Base-by-base conservation (phyloP, 1,140 invertebrate species). In the Drosophila biarmipes region DNA sequence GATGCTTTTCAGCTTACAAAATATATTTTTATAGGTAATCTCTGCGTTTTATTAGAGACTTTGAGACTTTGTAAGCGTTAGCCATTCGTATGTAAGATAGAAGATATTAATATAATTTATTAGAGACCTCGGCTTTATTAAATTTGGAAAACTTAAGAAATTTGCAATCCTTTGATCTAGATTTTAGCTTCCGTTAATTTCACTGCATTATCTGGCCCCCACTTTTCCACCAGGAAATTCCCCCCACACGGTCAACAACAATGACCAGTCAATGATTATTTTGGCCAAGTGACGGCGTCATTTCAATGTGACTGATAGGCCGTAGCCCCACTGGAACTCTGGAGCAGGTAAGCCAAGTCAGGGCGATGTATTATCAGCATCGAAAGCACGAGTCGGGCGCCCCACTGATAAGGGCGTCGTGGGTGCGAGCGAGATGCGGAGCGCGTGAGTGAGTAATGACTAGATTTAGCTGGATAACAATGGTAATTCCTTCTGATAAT, bases 401-500 rank as follows among this genome's bases (percentile, higher is more conserved):
- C 42, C 24, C 51, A 34, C 46, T 53, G 68, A 73, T 59, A 78
- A 59, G 53, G 37, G 17, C 11, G 17, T 46, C 14, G 42, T 42
- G 48, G 35, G 49, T 43, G 59, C 34, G 21, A 34, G 21, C 15
- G n/a, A 34, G 62, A 74, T 68, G 62, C 42, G 19, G n/a, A 31
- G 45, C 14, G 40, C 59, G 14, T 24, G 76, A 45, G 84, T 87
- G 78, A 87, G 81, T 81, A 87, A 82, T 73, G 82, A 78, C 82
- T 69, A 87, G 78, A 87, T 86, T 86, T 82, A 78, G 69, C 74
- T 62, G 82, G 82, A 86, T 86, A 86, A 87, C 84, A 82, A 79
- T 78, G 74, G 82, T 86, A 89, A 87, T 87, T 87, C 82, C 82
- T 82, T 52, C 74, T 59, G 84, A 89, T 89, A 87, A 87, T 87